Evolutionary conservation across 2,113 vertebrate genomes (phyloP).

Genomic region (Periophthalmus modestus): DNA sequence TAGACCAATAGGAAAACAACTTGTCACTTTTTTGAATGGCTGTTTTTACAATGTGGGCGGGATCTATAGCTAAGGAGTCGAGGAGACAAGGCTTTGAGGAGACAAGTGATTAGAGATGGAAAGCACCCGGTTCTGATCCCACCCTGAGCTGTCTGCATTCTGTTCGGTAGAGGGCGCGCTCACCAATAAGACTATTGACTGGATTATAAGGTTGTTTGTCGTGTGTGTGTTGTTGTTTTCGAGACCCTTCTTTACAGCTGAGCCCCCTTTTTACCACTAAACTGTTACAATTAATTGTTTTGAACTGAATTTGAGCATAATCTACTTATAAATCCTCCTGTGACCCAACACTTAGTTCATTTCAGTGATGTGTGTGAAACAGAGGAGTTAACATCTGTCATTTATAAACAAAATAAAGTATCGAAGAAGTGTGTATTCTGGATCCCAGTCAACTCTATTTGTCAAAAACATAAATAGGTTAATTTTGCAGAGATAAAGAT

Average conservation of each 20-base stretch:
- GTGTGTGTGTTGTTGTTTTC: background rate
- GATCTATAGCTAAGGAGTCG: background rate
- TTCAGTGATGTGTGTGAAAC: too few species aligned
- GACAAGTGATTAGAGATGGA: background rate
- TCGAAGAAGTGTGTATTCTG: too few species aligned
- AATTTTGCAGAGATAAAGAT: too few species aligned
- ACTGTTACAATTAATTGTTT: background rate
- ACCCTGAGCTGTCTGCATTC: conserved; percentile 17
- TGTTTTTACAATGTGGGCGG: background rate
- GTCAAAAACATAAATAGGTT: too few species aligned
- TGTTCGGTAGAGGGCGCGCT: conserved; percentile 49
- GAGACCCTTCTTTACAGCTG: background rate
- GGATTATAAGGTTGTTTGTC: conserved; percentile 2
- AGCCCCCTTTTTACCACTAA: background rate
- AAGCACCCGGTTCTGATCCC: background rate
- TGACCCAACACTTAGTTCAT: too few species aligned
- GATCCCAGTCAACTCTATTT: too few species aligned
- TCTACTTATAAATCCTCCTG: background rate
- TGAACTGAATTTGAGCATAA: background rate
- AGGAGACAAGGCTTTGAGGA: background rate
- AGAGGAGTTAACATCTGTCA: too few species aligned
- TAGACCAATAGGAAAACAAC: background rate
- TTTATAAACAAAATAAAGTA: too few species aligned
- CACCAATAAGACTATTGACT: background rate
- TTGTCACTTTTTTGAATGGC: background rate